phyloP scores from a whole-genome alignment of 2,888 invertebrate species.

The Rotaria sp. region DNA sequence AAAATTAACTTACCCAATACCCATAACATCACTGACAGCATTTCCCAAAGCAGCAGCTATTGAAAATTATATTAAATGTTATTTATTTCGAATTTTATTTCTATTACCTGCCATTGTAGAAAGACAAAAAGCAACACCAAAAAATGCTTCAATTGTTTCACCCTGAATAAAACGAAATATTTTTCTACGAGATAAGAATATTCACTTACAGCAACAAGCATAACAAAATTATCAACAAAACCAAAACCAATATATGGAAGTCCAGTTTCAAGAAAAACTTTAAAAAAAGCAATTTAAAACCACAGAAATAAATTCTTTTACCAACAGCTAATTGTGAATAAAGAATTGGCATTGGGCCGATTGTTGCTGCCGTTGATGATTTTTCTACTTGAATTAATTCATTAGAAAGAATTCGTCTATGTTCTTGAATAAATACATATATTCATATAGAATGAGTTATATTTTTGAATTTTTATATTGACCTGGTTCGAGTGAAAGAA shows the following conservation, averaged over 20 bases:
- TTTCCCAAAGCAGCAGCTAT: constrained; percentile 39
- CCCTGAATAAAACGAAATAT: constrained; percentile 21
- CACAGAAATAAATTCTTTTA: neutral
- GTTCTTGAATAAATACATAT: neutral
- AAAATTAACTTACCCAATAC: constrained; percentile 19
- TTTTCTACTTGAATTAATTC: neutral
- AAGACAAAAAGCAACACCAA: constrained; percentile 34
- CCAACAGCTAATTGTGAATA: neutral
- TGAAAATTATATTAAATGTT: neutral
- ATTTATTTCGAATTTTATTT: neutral
- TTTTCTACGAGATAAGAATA: neutral
- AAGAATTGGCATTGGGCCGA: neutral
- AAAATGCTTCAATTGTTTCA: constrained; percentile 36
- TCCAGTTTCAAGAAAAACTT: constrained; percentile 37
- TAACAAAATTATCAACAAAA: constrained; percentile 41
- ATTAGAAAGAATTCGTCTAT: neutral
- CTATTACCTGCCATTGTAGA: constrained; percentile 38
- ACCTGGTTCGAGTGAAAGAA: constrained; percentile 18
- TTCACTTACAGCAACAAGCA: constrained; percentile 38
- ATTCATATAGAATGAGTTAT: no score
- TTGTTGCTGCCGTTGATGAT: neutral
- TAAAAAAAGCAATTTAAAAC: neutral
- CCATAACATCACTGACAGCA: constrained; percentile 37
- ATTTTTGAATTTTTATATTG: neutral
- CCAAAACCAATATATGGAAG: constrained; percentile 41